Conservation (phyloP, 2,888 invertebrate species). For the Spisula subtruncata region DNA sequence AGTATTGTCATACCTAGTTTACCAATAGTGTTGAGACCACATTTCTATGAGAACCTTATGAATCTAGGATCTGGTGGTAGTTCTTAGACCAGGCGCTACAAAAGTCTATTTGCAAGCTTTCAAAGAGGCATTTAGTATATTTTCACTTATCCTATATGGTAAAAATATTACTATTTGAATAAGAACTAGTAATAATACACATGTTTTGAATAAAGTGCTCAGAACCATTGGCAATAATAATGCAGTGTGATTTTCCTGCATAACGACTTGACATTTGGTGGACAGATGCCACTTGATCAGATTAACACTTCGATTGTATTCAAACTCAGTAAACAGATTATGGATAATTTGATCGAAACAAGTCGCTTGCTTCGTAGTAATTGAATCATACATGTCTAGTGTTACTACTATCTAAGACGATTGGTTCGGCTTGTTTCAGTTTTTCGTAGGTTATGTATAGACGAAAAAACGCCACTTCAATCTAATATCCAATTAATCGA, state of each 20-base stretch:
- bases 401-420: not conserved
- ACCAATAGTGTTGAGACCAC: not conserved
- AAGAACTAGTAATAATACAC: too few relatives aligned
- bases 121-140: too few relatives aligned
- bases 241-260: not conserved
- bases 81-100: too few relatives aligned
- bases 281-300: not conserved
- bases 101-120: too few relatives aligned
- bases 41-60: not conserved
- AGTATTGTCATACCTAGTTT: not conserved
- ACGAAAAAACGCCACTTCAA: not conserved
- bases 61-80: not conserved
- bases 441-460: not conserved
- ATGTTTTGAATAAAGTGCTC: too few relatives aligned
- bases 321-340: not conserved
- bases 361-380: not conserved
- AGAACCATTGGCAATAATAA: not conserved
- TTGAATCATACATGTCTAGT: not conserved
- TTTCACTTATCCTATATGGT: too few relatives aligned
- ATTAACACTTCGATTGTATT: not conserved
- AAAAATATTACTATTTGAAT: too few relatives aligned
- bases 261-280: not conserved
- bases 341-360: not conserved
- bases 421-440: not conserved
- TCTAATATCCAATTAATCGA: not conserved